Percentiles rank a stretch among this genome's conserved stretches.
These are phyloP conservation scores for Netelia melanura DNA, from an alignment of 2,888 invertebrate genomes.

Conservation along the genomic window DNA sequence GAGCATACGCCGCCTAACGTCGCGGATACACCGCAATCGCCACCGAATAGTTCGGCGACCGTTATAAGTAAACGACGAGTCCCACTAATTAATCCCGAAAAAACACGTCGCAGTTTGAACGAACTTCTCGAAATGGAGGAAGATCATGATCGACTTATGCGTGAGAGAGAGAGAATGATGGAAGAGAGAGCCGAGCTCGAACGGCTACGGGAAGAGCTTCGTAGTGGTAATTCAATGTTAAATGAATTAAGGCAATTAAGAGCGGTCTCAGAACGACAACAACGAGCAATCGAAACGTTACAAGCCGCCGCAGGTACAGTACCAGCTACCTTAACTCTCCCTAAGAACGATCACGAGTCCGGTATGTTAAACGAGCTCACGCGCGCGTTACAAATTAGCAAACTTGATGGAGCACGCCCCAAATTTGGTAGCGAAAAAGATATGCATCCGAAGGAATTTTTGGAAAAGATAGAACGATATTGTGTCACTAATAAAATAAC, in stretches of 20 bases:
- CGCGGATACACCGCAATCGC: neutral
- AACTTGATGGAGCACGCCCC: neutral
- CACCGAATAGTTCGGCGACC: neutral
- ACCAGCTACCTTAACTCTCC: neutral
- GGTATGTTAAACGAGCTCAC: neutral
- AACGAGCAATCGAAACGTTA: neutral
- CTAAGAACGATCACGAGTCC: neutral
- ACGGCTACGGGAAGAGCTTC: neutral
- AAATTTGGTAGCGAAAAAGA: neutral
- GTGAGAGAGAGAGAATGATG: neutral
- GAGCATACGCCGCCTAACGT: neutral
- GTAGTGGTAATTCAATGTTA: neutral
- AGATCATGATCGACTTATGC: neutral
- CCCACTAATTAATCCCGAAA: neutral
- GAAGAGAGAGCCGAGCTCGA: neutral
- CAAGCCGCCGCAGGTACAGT: neutral
- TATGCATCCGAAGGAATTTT: constrained; percentile 4
- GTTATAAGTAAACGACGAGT: neutral
- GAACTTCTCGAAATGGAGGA: neutral
- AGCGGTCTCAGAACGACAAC: neutral
- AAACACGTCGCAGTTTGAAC: neutral
- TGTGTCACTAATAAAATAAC: constrained; percentile 21
- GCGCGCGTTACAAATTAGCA: neutral
- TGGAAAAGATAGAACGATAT: constrained; percentile 18
- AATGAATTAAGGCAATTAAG: neutral